Evolutionary conservation across 2,888 invertebrate species (phyloP).

Genomic region (Helobdella robusta): DNA sequence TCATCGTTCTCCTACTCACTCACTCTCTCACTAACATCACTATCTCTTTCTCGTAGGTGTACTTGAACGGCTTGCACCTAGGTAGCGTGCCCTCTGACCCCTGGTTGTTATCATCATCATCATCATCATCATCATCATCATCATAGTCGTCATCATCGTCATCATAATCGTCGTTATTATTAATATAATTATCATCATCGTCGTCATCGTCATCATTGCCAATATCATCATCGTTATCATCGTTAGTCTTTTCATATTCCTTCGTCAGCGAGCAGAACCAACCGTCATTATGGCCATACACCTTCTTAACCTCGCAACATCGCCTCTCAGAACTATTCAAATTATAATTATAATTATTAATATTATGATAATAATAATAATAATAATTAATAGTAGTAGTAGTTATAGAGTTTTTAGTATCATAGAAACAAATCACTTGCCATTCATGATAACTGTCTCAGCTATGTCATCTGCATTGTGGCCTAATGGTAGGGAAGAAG

Average conservation of each 20-base stretch:
- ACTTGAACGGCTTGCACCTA: conserved; percentile 88
- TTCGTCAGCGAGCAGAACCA: no score
- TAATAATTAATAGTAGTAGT: neutral
- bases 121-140: neutral
- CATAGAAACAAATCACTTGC: conserved; percentile 36
- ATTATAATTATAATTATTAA: neutral
- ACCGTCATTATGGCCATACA: conserved; percentile 84
- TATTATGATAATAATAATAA: conserved; percentile 2
- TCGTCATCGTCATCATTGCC: neutral
- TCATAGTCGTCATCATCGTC: no score
- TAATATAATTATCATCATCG: neutral
- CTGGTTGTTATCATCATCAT: conserved; percentile 50
- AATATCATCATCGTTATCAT: no score
- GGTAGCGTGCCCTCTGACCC: conserved; percentile 76
- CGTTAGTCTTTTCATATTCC: no score
- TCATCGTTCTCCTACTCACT: conserved; percentile 4
- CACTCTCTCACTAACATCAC: conserved; percentile 64
- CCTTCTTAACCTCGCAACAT: conserved; percentile 80
- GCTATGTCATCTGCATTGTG: conserved; percentile 73
- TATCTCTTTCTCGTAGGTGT: conserved; percentile 96
- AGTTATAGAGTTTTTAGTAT: neutral
- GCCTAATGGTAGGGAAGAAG: conserved; percentile 38
- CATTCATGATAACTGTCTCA: conserved; percentile 95
- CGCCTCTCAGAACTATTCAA: conserved; percentile 69
- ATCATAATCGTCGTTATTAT: neutral